Evolutionary conservation across 30 jellyfish, hydroid and myxozoan genomes (phyloP), one percentile per base, ranked within the genome.

Genomic region (Pelagia noctiluca): DNA sequence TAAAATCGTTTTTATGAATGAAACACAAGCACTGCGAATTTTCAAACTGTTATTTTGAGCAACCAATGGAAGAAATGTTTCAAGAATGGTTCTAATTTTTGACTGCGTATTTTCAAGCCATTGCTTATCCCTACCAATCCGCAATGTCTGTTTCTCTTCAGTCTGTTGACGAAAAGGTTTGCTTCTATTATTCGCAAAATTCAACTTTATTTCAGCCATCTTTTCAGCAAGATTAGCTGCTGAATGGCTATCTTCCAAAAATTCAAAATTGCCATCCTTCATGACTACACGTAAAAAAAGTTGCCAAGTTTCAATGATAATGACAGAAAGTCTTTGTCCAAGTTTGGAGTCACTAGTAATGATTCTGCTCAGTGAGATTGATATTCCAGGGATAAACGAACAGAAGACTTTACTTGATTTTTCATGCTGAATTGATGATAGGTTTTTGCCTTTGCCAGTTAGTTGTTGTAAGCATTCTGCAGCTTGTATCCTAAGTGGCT

Each of bases 331-430:
- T 35, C 42, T 63, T 35, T 85, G 96, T 8, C 87, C 84, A 50
- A 63, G 66, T 65, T 91, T 82, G 4, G 87, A 47, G n/a, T 78
- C 34, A 18, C 82, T 80, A 10, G 34, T 22, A 0, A 91, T 29
- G 25, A 79, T 38, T 35, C 88, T 63, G 60, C 89, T 79, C 0
- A 86, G 69, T 32, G 89, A 0, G 42, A 82, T 35, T 4, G 96
- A 70, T 13, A 86, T 86, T 8, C 98, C 98, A 37, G 98, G 98
- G 1, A 85, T 76, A 57, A 91, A 91, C 1, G 95, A 71, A 42
- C 95, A 79, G 52, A 62, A 76, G 1, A 61, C 79, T 33, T 84
- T 83, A 78, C 97, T 89, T 0, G 76, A 57, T 3, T 3, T 71
- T 49, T 73, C 75, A 2, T 25, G 42, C 36, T 79, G 46, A 5